These are phyloP conservation scores for Dinothrombium tinctorium DNA, from an alignment of 1,140 invertebrate genomes.

Conservation along the genomic window DNA sequence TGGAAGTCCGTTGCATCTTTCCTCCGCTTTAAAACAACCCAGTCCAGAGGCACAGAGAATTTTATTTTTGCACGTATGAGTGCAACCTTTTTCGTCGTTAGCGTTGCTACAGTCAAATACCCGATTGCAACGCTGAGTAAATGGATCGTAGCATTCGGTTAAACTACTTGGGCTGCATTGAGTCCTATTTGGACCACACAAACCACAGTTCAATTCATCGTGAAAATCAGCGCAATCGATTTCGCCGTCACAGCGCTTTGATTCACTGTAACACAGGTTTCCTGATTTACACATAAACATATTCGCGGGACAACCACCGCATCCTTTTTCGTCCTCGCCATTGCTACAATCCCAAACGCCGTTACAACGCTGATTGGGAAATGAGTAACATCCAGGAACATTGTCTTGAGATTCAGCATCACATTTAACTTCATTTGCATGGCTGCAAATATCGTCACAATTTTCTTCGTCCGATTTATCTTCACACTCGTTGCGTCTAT, in stretches of 20 bases:
- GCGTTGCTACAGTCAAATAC: constrained; percentile 55
- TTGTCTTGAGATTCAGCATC: constrained; percentile 7
- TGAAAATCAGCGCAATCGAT: constrained; percentile 57
- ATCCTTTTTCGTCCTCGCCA: constrained; percentile 13
- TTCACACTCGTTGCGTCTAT: constrained; percentile 9
- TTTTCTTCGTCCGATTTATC: constrained; percentile 11
- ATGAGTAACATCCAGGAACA: constrained; percentile 1
- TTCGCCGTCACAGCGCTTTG: constrained; percentile 50
- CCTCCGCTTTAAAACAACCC: constrained; percentile 19
- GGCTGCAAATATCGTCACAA: constrained; percentile 6
- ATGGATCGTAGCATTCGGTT: constrained; percentile 13
- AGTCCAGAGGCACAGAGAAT: constrained; percentile 16
- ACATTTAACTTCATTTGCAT: constrained; percentile 11
- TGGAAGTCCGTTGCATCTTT: constrained; percentile 22
- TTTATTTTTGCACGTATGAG: constrained; percentile 27
- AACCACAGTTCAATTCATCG: constrained; percentile 34
- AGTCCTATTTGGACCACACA: constrained; percentile 9
- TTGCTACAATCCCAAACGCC: constrained; percentile 12
- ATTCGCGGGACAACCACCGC: constrained; percentile 30
- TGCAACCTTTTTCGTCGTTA: constrained; percentile 56
- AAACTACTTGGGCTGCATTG: constrained; percentile 9
- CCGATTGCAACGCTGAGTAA: constrained; percentile 23
- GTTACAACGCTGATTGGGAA: constrained; percentile 11
- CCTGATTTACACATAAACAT: constrained; percentile 49
- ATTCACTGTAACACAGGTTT: constrained; percentile 41